These are phyloP conservation scores for Clitarchus hookeri DNA, from an alignment of 2,888 invertebrate genomes.

Conservation along the genomic window DNA sequence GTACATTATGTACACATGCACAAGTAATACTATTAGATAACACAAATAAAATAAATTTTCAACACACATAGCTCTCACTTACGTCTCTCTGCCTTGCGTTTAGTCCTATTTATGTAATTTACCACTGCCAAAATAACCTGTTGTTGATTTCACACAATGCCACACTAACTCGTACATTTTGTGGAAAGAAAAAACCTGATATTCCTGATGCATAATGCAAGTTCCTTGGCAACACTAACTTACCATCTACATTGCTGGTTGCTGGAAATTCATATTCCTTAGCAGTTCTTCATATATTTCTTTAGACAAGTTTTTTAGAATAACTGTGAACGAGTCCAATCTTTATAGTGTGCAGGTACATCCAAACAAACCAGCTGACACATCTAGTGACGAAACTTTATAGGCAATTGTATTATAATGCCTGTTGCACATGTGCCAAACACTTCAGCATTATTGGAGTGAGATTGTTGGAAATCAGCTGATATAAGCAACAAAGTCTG, in stretches of 20 bases:
- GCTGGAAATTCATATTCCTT: background rate
- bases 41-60: too few relatives aligned
- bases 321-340: too few relatives aligned
- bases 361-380: background rate
- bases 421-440: background rate
- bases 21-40: too few relatives aligned
- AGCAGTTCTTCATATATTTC: too few relatives aligned
- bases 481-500: background rate
- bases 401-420: background rate
- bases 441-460: background rate
- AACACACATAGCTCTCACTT: too few relatives aligned
- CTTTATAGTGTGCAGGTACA: background rate
- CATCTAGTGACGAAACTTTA: background rate
- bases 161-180: too few relatives aligned
- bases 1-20: too few relatives aligned
- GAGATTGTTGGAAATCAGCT: slow-evolving; percentile 17
- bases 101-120: too few relatives aligned
- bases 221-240: background rate
- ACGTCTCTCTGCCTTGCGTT: too few relatives aligned
- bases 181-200: background rate
- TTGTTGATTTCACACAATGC: too few relatives aligned
- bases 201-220: background rate
- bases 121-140: too few relatives aligned
- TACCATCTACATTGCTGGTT: background rate
- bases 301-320: too few relatives aligned